Conservation (phyloP, 2,113 vertebrate species). For the Emydura subglobosa region DNA sequence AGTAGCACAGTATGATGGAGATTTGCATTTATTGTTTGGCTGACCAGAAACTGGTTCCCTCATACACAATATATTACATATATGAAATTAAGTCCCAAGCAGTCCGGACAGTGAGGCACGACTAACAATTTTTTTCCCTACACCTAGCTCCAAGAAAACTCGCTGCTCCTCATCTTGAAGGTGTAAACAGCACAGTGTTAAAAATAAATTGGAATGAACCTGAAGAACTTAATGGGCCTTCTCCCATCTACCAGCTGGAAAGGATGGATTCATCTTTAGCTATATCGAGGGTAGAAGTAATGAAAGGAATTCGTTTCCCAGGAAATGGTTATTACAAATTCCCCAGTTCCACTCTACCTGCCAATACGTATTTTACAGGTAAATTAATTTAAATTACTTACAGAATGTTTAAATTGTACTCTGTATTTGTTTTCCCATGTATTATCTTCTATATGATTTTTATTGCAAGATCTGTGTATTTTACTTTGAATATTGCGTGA, state of each 20-base stretch:
- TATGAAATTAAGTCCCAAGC: neutral
- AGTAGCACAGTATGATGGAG: neutral
- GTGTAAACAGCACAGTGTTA: constrained; percentile 83
- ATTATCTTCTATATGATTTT: neutral
- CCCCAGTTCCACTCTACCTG: constrained; percentile 81
- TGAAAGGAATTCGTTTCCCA: constrained; percentile 85
- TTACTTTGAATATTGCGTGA: neutral
- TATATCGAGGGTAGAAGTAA: constrained; percentile 72
- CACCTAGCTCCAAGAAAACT: constrained; percentile 85
- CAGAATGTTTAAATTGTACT: neutral
- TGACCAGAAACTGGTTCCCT: neutral
- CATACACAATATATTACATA: neutral
- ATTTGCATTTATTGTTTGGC: neutral
- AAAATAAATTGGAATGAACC: constrained; percentile 85
- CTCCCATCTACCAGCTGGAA: constrained; percentile 89
- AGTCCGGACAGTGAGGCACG: neutral
- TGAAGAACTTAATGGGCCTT: constrained; percentile 85
- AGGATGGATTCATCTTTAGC: constrained; percentile 86
- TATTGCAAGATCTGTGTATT: neutral
- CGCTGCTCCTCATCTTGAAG: constrained; percentile 76
- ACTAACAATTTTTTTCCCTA: neutral
- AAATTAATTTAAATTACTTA: constrained; percentile 55
- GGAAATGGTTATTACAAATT: constrained; percentile 89
- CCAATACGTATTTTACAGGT: constrained; percentile 91
- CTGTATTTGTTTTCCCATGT: constrained; percentile 7